Evolutionary conservation across 2,113 vertebrate species (phyloP).

Genomic region (Boleophthalmus pectinirostris): DNA sequence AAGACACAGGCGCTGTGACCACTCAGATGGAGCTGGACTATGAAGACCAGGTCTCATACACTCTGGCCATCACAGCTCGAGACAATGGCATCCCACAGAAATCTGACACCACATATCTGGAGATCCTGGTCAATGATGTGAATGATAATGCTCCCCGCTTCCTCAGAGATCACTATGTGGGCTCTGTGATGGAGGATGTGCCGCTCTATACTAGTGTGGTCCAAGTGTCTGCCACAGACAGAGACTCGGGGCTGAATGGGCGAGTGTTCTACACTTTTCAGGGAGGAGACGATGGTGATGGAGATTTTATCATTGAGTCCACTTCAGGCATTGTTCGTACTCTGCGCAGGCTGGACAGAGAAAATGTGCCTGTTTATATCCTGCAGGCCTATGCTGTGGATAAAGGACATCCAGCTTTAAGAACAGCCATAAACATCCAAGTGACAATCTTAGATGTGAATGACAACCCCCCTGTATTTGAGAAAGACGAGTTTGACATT

Average conservation of each 20-base stretch:
- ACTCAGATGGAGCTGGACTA: slow-evolving; percentile 95
- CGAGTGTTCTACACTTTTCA: slow-evolving; percentile 95
- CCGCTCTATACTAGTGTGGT: slow-evolving; percentile 90
- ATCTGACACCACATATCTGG: slow-evolving; percentile 95
- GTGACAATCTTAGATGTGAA: slow-evolving; percentile 91
- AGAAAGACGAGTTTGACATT: slow-evolving; percentile 92
- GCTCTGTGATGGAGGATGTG: slow-evolving; percentile 90
- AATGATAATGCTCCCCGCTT: slow-evolving; percentile 95
- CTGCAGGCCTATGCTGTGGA: slow-evolving; percentile 88
- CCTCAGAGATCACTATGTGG: slow-evolving; percentile 85
- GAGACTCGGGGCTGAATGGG: slow-evolving; percentile 90
- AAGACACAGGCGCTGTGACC: slow-evolving; percentile 88
- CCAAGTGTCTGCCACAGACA: slow-evolving; percentile 91
- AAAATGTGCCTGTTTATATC: slow-evolving; percentile 86
- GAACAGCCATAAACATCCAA: slow-evolving; percentile 85
- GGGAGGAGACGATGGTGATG: slow-evolving; percentile 90
- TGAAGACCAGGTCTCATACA: slow-evolving; percentile 96
- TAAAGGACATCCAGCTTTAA: slow-evolving; percentile 86
- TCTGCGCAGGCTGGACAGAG: slow-evolving; percentile 87
- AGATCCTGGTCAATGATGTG: slow-evolving; percentile 93
- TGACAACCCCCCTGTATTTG: slow-evolving; percentile 93
- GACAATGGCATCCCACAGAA: slow-evolving; percentile 97
- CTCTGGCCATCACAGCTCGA: slow-evolving; percentile 90
- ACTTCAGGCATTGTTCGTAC: slow-evolving; percentile 93
- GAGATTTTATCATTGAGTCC: slow-evolving; percentile 94